phyloP scores from a whole-genome alignment of 2,113 vertebrate species.

The Gymnorhina tibicen region DNA sequence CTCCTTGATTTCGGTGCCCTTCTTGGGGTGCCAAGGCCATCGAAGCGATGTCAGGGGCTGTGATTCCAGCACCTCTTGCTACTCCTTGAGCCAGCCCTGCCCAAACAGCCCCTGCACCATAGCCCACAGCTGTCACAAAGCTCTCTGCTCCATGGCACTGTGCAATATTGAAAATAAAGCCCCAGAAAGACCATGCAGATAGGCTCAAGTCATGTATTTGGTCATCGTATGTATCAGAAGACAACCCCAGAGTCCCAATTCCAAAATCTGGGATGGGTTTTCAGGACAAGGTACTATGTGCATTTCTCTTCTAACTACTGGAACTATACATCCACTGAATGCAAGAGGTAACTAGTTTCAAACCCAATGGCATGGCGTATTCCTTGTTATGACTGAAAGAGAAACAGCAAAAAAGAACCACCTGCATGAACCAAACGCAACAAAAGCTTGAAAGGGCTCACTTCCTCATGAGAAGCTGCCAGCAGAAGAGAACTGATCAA shows the following conservation, averaged over 20 bases:
- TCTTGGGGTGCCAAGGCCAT: not conserved
- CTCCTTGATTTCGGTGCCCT: not conserved
- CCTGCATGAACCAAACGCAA: not conserved
- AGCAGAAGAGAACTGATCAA: not conserved
- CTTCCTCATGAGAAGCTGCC: not conserved
- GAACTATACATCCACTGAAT: not conserved
- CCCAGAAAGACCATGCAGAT: accelerated
- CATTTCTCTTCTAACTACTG: not conserved
- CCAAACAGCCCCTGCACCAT: not conserved
- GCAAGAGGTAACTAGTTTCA: not conserved
- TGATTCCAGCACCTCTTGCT: not conserved
- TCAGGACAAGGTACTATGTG: not conserved
- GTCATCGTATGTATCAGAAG: not conserved
- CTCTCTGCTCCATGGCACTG: not conserved
- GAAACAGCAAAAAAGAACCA: not conserved
- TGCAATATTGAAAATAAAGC: not conserved
- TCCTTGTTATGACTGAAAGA: not conserved
- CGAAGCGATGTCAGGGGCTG: accelerated
- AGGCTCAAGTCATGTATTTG: not conserved
- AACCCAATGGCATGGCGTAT: not conserved
- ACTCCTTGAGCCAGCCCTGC: not conserved
- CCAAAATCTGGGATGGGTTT: not conserved
- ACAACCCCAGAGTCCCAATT: not conserved
- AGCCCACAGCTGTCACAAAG: not conserved
- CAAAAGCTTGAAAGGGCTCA: not conserved